Percentiles rank a stretch among this genome's conserved stretches.
Evolutionary conservation across 2,888 invertebrate genomes (phyloP).

Genomic region (Priocnemis perturbator): DNA sequence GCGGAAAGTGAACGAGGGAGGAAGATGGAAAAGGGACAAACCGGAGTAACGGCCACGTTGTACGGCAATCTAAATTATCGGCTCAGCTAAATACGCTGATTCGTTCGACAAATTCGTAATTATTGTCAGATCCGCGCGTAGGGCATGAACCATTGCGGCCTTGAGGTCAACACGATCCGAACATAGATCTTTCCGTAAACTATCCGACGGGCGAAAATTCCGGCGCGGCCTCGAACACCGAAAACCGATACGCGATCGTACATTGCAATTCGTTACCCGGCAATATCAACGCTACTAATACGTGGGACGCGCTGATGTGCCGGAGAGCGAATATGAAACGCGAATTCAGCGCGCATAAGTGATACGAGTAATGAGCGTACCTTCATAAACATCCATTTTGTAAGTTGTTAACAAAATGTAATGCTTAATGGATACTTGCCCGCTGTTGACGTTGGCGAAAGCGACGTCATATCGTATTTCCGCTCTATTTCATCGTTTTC

Average conservation of each 20-base stretch:
- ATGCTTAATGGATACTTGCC: constrained; percentile 11
- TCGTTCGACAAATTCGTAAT: constrained; percentile 64
- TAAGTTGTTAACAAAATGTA: constrained; percentile 16
- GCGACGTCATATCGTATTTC: not conserved
- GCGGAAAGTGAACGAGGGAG: not conserved
- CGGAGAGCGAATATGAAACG: too few relatives aligned
- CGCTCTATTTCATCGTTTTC: too few relatives aligned
- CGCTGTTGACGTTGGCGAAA: constrained; percentile 5
- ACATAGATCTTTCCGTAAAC: constrained; percentile 17
- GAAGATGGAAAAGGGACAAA: not conserved
- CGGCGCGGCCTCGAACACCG: too few relatives aligned
- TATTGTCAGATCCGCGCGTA: constrained; percentile 58
- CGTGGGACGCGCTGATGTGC: not conserved
- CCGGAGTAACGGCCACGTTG: not conserved
- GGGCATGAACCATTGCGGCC: constrained; percentile 28
- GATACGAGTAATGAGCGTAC: constrained; percentile 1
- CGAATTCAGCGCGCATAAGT: not conserved
- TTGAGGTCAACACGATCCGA: constrained; percentile 30
- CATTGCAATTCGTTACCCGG: not conserved
- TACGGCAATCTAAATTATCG: constrained; percentile 60
- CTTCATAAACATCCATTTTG: constrained; percentile 14
- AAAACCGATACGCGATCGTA: not conserved
- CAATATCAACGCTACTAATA: not conserved
- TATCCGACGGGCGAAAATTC: not conserved
- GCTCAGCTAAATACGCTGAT: constrained; percentile 56